Conservation (phyloP, 2,113 vertebrate species). For the Caranx melampygus region DNA sequence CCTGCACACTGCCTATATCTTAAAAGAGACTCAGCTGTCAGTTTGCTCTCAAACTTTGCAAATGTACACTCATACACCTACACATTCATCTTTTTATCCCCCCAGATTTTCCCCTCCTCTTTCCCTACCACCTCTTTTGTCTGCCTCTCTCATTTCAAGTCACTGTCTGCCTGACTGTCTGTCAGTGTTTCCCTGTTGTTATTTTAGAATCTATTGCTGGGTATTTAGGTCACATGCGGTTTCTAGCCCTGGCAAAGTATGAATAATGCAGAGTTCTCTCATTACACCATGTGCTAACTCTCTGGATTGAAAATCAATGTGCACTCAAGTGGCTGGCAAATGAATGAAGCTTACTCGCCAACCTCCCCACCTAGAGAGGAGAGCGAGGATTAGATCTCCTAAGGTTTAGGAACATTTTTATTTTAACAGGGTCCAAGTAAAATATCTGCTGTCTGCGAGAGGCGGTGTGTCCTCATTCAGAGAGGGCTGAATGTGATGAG, state of each 20-base stretch:
- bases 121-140: constrained; percentile 35
- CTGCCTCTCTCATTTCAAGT: constrained; percentile 40
- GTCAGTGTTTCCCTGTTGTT: constrained; percentile 56
- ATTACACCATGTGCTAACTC: constrained; percentile 66
- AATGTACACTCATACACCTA: constrained; percentile 28
- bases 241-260: constrained; percentile 65
- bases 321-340: constrained; percentile 61
- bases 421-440: constrained; percentile 40
- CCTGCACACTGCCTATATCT: constrained; percentile 26
- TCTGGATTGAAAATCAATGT: constrained; percentile 77
- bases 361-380: background rate
- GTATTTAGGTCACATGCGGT: constrained; percentile 73
- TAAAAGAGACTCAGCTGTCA: constrained; percentile 44
- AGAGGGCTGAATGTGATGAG: constrained; percentile 43
- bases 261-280: constrained; percentile 75
- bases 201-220: constrained; percentile 58
- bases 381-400: constrained; percentile 13
- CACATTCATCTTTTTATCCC: constrained; percentile 6
- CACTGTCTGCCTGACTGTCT: constrained; percentile 48
- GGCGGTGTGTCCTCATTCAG: constrained; percentile 24
- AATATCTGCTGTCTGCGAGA: constrained; percentile 41
- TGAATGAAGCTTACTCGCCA: constrained; percentile 35
- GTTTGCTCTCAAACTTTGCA: constrained; percentile 32
- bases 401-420: constrained; percentile 50
- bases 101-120: constrained; percentile 13